Conservation (phyloP, 2,888 invertebrate species). For the Oeneis ivallda region DNA sequence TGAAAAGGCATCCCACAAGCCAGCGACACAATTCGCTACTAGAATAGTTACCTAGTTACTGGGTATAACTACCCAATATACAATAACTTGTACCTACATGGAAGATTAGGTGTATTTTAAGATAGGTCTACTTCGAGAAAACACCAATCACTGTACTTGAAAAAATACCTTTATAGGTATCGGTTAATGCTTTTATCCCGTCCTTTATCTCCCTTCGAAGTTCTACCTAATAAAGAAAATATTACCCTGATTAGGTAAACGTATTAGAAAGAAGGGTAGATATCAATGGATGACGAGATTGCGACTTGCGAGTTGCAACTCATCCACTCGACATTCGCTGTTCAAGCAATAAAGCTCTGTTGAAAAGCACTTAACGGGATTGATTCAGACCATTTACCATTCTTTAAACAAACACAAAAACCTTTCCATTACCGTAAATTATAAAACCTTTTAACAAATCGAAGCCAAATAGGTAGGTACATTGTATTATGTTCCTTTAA, state of each 20-base stretch:
- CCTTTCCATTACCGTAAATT: conserved; percentile 79
- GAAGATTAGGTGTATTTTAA: too few species aligned
- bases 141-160: too few species aligned
- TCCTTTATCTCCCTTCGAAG: too few species aligned
- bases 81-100: too few species aligned
- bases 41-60: background rate
- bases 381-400: conserved; percentile 81
- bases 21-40: conserved; percentile 12
- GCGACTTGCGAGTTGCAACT: conserved; percentile 43
- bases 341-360: conserved; percentile 77
- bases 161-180: too few species aligned
- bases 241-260: conserved; percentile 11
- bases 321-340: conserved; percentile 63
- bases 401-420: conserved; percentile 79
- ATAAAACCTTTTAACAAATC: conserved; percentile 73
- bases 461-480: conserved; percentile 41
- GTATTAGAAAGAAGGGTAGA: conserved; percentile 24
- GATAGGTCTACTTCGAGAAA: too few species aligned
- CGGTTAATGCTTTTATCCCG: too few species aligned
- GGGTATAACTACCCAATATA: too few species aligned
- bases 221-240: background rate
- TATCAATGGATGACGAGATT: conserved; percentile 42
- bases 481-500: too few species aligned
- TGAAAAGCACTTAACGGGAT: conserved; percentile 80
- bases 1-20: conserved; percentile 53